These are phyloP conservation scores for Hypothenemus hampei DNA, from an alignment of 1,140 invertebrate genomes.

Conservation along the genomic window DNA sequence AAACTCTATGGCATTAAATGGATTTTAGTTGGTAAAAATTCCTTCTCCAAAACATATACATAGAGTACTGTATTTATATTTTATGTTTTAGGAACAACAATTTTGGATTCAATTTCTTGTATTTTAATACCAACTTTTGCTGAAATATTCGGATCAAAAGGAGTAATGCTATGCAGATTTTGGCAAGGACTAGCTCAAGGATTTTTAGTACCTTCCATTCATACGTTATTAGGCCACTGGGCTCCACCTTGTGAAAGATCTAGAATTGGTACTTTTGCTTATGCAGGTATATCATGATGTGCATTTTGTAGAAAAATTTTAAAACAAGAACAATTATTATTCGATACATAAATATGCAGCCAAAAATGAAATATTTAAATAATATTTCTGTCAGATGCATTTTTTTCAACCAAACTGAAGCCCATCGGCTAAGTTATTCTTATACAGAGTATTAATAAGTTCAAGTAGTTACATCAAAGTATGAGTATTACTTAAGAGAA, in stretches of 20 bases:
- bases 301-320: neutral
- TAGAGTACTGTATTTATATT: neutral
- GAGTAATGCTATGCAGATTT: slow-evolving; percentile 30
- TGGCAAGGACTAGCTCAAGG: slow-evolving; percentile 28
- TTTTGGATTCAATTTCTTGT: slow-evolving; percentile 23
- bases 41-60: neutral
- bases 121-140: slow-evolving; percentile 28
- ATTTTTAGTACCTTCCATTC: slow-evolving; percentile 15
- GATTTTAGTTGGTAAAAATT: slow-evolving; percentile 51
- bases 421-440: no score
- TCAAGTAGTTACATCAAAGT: no score
- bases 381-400: no score
- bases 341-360: neutral
- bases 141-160: slow-evolving; percentile 17
- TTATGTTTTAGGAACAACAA: slow-evolving; percentile 11
- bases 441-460: no score
- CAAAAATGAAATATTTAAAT: no score
- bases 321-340: neutral
- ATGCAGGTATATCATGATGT: slow-evolving; percentile 15
- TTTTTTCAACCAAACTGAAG: no score
- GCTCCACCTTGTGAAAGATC: slow-evolving; percentile 26
- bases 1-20: slow-evolving; percentile 59
- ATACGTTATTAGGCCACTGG: slow-evolving; percentile 25
- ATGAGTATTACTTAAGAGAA: no score
- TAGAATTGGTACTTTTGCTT: slow-evolving; percentile 23